Percentiles rank a stretch among this genome's conserved stretches.
phyloP scores from a whole-genome alignment of 2,888 invertebrate genomes.

The Torymus tubicola region DNA sequence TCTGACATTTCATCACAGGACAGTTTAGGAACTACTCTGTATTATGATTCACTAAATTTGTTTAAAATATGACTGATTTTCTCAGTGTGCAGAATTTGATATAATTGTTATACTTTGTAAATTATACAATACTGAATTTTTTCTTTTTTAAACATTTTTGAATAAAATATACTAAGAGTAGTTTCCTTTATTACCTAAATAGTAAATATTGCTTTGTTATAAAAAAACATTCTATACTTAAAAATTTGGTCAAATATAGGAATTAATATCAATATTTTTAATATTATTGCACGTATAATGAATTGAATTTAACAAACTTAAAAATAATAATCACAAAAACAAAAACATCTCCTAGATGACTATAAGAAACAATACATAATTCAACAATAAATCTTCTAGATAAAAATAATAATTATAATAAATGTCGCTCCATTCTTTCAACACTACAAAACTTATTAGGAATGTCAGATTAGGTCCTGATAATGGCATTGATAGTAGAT shows the following conservation, averaged over 20 bases:
- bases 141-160: slow-evolving; percentile 5
- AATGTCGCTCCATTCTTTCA: not conserved
- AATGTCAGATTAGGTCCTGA: slow-evolving; percentile 24
- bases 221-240: not conserved
- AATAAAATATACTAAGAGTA: slow-evolving; percentile 33
- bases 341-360: too few species aligned
- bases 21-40: slow-evolving; percentile 45
- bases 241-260: too few species aligned
- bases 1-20: slow-evolving; percentile 44
- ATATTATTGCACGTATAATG: too few species aligned
- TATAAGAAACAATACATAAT: too few species aligned
- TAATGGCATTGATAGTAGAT: slow-evolving; percentile 14
- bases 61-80: not conserved
- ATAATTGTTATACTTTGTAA: too few species aligned
- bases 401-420: too few species aligned
- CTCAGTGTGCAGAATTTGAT: too few species aligned
- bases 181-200: slow-evolving; percentile 37
- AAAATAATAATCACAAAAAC: too few species aligned
- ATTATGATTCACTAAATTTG: slow-evolving; percentile 4
- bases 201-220: slow-evolving; percentile 44
- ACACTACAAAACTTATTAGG: not conserved
- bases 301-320: too few species aligned
- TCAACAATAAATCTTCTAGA: too few species aligned
- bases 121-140: slow-evolving; percentile 22
- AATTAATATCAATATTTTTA: too few species aligned